Evolutionary conservation across 2,888 invertebrate genomes (phyloP), one percentile per base, ranked within the genome.

Genomic region (Hetaerina titia): DNA sequence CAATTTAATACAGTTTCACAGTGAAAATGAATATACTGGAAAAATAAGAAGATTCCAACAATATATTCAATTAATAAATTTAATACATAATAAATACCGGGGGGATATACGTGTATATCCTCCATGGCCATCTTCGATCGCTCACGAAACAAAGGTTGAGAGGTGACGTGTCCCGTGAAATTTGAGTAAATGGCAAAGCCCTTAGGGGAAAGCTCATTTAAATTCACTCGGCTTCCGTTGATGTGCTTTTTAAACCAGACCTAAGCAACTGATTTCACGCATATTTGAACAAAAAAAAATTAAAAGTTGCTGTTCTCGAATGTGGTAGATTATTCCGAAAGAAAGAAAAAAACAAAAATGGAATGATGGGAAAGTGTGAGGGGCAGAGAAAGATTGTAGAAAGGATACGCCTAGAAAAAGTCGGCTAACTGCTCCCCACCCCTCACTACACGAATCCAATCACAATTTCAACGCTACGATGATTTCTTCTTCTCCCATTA

Each of bases 391-490:
- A 81, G 81, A 81, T 31, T 81, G 22, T 31, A 13, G 31, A 9
- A 31, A 9, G 5, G 81, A 25, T 81, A 31, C 81, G 81, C 81
- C 25, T 11, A 31, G 81, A 81, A 81, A 81, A 81, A 81, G 31
- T 8, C 31, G 81, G 31, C 15, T 81, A n/a, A 81, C 31, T 11
- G 4, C 81, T 81, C 31, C 81, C 81, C 31, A 19, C 81, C 31
- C 31, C 81, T 31, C 31, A 19, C 11, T 15, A 13, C 11, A 81
- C 81, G 81, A n/a, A 81, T 81, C 81, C 25, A 81, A 81, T 81
- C 81, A 81, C 81, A 31, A 81, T 81, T 81, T 81, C 81, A 81
- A 81, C 81, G 81, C 31, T 81, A 81, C 31, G 81, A 81, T 81
- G 81, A 81, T 81, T 81, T 81, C 81, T 81, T 81, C 25, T 81